Conservation (phyloP, 2,888 invertebrate genomes). For the Leptinotarsa juncta region DNA sequence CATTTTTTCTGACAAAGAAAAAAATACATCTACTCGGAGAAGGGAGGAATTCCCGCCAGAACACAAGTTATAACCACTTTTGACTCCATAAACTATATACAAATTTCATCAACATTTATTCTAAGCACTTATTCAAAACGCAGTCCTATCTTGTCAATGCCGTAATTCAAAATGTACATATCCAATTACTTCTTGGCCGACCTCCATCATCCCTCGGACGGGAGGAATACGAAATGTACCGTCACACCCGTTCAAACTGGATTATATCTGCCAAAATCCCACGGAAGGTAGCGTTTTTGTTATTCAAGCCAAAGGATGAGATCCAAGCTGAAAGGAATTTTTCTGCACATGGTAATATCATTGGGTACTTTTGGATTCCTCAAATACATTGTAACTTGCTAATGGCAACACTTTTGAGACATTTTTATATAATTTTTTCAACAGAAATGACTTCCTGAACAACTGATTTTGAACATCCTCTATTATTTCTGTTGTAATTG, state of each 20-base stretch:
- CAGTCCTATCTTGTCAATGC: neutral
- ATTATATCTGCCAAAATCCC: slow-evolving; percentile 32
- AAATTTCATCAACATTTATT: slow-evolving; percentile 49
- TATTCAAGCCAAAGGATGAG: slow-evolving; percentile 5
- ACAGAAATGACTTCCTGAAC: too few relatives aligned
- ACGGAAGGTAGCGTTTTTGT: neutral
- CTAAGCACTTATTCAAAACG: slow-evolving; percentile 14
- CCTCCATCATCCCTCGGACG: neutral
- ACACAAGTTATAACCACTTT: slow-evolving; percentile 59
- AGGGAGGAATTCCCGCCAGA: slow-evolving; percentile 1
- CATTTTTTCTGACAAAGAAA: neutral
- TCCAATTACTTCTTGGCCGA: slow-evolving; percentile 33
- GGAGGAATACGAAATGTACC: too few relatives aligned
- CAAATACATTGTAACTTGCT: too few relatives aligned
- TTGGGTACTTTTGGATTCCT: too few relatives aligned
- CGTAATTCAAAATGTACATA: slow-evolving; percentile 55
- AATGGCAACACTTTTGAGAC: too few relatives aligned
- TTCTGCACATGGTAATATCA: too few relatives aligned
- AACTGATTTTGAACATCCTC: neutral
- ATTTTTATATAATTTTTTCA: too few relatives aligned
- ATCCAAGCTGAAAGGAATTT: slow-evolving; percentile 1
- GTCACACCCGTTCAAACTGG: neutral
- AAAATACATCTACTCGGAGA: neutral
- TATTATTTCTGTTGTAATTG: too few relatives aligned
- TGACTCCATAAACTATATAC: slow-evolving; percentile 59